Evolutionary conservation across 1,140 invertebrate genomes (phyloP), one percentile per base, ranked within the genome.

Genomic region (Drosophila arawakana): DNA sequence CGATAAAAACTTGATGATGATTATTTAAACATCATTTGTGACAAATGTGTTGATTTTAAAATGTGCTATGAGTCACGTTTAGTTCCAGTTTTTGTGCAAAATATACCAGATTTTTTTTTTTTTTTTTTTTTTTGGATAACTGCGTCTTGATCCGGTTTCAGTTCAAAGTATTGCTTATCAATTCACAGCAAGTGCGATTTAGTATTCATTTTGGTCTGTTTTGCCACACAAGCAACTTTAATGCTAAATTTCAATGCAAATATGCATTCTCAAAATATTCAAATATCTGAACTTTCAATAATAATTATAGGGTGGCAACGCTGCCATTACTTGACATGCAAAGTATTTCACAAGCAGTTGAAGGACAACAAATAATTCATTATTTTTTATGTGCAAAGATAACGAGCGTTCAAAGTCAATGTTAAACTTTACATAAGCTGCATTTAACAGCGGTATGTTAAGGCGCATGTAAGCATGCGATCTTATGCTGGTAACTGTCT

Each of bases 121-220:
- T 1, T 15, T 15, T 15, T 15, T 15, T 1, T 57, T 41, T 39
- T 57, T 18, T 35, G n/a, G 34, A 39, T 57, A 15, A 15, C 13
- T 39, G 15, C 39, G 15, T 39, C 3, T 41, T 41, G 41, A 57
- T 57, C 54, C 15, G 35, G 54, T 57, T 57, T 57, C 30, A n/a
- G 15, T 57, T 41, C 35, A 3, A 25, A 21, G 35, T 57, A 57
- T 41, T 57, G 10, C 15, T 21, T 5, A 57, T 57, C 35, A 39
- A 57, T 57, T 39, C 54, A 18, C 9, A 1, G 15, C 11, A 57
- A 57, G 15, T 21, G 30, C 13, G 11, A 9, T 13, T 37, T 37
- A 34, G 25, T 54, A 21, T 21, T 3, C 2, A 11, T 43, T 11
- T 43, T 0, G 4, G 25, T 30, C 25, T 30, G 25, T 6, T 6